phyloP scores from a whole-genome alignment of 1,140 invertebrate genomes.

The Andricus grossulariae region DNA sequence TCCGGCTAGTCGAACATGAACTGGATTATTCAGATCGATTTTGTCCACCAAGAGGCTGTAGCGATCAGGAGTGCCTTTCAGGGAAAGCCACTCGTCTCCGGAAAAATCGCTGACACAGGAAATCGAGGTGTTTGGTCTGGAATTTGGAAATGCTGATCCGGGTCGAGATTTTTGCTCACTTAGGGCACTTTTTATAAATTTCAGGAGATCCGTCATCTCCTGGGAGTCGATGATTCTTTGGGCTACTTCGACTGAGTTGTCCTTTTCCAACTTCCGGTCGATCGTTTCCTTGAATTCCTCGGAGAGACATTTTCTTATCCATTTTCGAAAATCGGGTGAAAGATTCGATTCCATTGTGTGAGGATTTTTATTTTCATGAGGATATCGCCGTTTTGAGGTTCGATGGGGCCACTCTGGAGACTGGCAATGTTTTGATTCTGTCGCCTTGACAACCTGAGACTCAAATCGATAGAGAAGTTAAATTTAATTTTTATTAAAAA shows the following conservation, averaged over 20 bases:
- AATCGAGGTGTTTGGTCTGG: constrained; percentile 55
- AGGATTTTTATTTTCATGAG: background rate
- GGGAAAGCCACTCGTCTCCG: constrained; percentile 63
- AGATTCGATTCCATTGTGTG: constrained; percentile 58
- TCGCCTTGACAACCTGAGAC: constrained; percentile 50
- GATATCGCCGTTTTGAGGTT: background rate
- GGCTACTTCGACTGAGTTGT: constrained; percentile 48
- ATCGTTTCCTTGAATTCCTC: constrained; percentile 64
- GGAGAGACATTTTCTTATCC: constrained; percentile 63
- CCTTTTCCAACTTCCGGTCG: constrained; percentile 56
- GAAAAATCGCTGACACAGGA: constrained; percentile 64
- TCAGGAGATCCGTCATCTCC: constrained; percentile 61
- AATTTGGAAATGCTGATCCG: constrained; percentile 28
- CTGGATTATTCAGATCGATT: constrained; percentile 64
- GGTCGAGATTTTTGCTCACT: constrained; percentile 51
- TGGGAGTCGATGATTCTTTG: constrained; percentile 63
- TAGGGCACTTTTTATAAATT: constrained; percentile 54
- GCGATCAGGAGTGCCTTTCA: constrained; percentile 52
- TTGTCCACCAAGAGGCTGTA: constrained; percentile 62
- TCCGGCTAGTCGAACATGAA: constrained; percentile 69
- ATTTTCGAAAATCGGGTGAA: constrained; percentile 62
- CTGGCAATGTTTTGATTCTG: constrained; percentile 49
- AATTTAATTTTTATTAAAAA: constrained; percentile 26
- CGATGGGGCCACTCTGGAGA: background rate
- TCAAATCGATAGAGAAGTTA: constrained; percentile 7